Base-by-base conservation (phyloP, 2,888 invertebrate genomes). In the Paralinhomoeus sp. region DNA sequence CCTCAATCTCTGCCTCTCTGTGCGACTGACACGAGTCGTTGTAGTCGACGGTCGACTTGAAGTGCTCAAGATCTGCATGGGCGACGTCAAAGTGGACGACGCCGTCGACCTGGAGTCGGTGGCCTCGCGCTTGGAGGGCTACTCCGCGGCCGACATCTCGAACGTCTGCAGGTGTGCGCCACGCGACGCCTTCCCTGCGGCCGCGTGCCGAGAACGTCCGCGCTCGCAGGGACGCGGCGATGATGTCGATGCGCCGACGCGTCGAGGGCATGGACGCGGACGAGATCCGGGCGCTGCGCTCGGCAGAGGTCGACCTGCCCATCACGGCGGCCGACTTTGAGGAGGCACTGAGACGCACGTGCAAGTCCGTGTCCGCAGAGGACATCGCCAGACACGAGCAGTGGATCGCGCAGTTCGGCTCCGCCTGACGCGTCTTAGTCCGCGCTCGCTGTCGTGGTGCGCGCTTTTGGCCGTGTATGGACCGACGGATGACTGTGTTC, bases 111-210 rank as follows among this genome's bases (percentile, higher is more conserved):
- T 87, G 47, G 71, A 72, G 20, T 71, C 71, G 27, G 78, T 91
- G 47, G 87, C 89, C n/a, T 73, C 72, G 52, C 75, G 76, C 57
- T 69, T 91, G 12, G 79, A 84, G 40, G 91, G 91, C 0, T 97
- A 89, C 65, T 93, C 93, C 1, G 93, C 93, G 1, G 89, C 93
- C n/a, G 97, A 97, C 67, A 89, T 97, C 47, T 91, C 91, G 43
- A 91, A 87, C 64, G 87, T 97, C 47, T 97, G 93, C 75, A 75
- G 83, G 81, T 80, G 57, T 50, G 56, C 5, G n/a, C n/a, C n/a
- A n/a, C n/a, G n/a, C n/a, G n/a, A n/a, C n/a, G n/a, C n/a, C n/a
- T n/a, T n/a, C n/a, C n/a, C n/a, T n/a, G n/a, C n/a, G n/a, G n/a
- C n/a, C n/a, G n/a, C n/a, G n/a, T n/a, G n/a, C n/a, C n/a, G n/a